These are phyloP conservation scores for Drosophila acutilabella DNA, from an alignment of 2,888 invertebrate genomes.

Conservation along the genomic window DNA sequence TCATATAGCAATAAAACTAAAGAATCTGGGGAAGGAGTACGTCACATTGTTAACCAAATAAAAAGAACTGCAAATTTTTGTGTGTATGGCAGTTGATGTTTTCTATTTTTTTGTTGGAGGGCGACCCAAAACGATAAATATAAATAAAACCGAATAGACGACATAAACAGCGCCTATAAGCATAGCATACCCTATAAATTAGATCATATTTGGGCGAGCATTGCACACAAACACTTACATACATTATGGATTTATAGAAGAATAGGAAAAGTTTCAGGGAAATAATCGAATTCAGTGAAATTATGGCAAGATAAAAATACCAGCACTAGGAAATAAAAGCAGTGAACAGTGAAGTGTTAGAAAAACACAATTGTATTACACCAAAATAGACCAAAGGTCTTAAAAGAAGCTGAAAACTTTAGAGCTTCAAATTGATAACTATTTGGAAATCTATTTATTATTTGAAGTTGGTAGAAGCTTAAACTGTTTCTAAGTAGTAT, in stretches of 20 bases:
- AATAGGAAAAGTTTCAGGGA: no score
- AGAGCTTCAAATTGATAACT: no score
- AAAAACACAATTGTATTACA: no score
- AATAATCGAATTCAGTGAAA: no score
- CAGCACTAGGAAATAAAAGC: no score
- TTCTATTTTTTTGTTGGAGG: not conserved
- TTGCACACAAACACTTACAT: not conserved
- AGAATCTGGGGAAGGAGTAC: slow-evolving; percentile 7
- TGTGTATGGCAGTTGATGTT: slow-evolving; percentile 42
- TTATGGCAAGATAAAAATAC: no score
- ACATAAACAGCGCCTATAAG: slow-evolving; percentile 29
- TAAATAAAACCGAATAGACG: slow-evolving; percentile 54
- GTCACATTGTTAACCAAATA: slow-evolving; percentile 45
- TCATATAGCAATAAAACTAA: slow-evolving; percentile 56
- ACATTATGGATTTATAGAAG: not conserved
- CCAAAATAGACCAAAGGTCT: no score
- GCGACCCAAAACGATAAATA: slow-evolving; percentile 47
- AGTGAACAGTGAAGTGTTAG: no score
- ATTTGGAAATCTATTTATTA: no score
- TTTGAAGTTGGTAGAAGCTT: no score
- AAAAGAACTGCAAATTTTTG: slow-evolving; percentile 56
- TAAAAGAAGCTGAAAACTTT: no score
- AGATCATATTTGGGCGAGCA: not conserved
- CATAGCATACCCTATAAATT: slow-evolving; percentile 29
- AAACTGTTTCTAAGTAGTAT: no score